Evolutionary conservation across 1,140 invertebrate genomes (phyloP).

Genomic region (Metaphire vulgaris): DNA sequence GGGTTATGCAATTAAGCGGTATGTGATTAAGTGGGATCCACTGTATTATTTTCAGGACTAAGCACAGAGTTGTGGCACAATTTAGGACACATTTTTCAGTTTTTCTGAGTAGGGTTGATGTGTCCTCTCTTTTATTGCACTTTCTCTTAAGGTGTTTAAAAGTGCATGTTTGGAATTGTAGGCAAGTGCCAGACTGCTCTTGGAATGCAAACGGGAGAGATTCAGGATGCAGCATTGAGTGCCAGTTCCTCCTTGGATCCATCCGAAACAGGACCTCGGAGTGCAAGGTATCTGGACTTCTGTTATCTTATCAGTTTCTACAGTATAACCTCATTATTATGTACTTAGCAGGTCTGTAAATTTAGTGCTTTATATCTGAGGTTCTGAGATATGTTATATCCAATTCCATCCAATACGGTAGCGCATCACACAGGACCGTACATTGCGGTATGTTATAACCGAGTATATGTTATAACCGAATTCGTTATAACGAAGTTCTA

Average conservation of each 20-base stretch:
- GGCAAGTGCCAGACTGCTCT: constrained; percentile 46
- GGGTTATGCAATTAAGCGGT: background rate
- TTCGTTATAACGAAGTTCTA: no score
- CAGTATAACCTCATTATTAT: no score
- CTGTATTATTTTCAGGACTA: background rate
- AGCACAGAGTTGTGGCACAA: background rate
- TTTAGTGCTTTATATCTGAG: no score
- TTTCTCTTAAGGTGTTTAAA: no score
- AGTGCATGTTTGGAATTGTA: constrained; percentile 32
- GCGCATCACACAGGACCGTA: no score
- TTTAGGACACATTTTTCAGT: background rate
- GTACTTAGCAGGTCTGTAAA: no score
- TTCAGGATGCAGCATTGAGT: constrained; percentile 47
- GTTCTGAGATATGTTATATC: no score
- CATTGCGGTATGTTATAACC: no score
- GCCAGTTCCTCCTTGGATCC: constrained; percentile 50
- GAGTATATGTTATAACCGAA: no score
- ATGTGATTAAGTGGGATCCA: background rate
- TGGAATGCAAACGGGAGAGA: constrained; percentile 48
- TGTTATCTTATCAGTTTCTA: no score
- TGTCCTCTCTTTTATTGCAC: no score
- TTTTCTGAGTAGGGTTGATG: background rate
- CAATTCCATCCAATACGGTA: no score
- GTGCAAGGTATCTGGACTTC: constrained; percentile 53
- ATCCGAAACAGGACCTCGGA: constrained; percentile 47